Evolutionary conservation across 2,888 invertebrate species (phyloP), one percentile per base, ranked within the genome.

Genomic region (Isoperla grammatica): DNA sequence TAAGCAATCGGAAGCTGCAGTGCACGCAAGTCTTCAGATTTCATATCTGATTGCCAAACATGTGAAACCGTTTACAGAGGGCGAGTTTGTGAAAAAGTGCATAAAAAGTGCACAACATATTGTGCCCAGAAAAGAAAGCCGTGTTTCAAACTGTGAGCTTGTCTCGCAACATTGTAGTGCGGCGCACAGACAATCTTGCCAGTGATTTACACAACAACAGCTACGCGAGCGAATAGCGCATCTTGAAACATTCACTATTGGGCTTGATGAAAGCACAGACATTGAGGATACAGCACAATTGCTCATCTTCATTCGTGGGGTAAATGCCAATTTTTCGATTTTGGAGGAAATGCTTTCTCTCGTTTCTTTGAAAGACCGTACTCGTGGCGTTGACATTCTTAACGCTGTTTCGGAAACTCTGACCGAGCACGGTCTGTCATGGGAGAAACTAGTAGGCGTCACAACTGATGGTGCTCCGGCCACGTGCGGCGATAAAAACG

Each of bases 281-380:
- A 50, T 61, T 43, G 43, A 46, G 45, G 49, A 56, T 56, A 61
- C 58, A 43, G 57, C 57, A 60, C 61, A 62, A 53, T 46, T 61
- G 50, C 56, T 59, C 40, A 57, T 62, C 60, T 64, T 64, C 60
- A 58, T 64, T 62, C 64, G 64, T 48, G 60, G 55, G 49, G 55
- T 59, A 54, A 60, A 62, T 58, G 37, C 40, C 40, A 59, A 64
- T 57, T 56, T 64, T 42, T 57, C 48, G 55, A 39, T 63, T 56
- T 61, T 29, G 40, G 59, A 64, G 63, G 64, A 64, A 57, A 55
- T 63, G 48, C 50, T 61, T 53, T 59, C 60, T 57, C 40, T 63
- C 37, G 48, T 63, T 29, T 57, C 59, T 59, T 56, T 63, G 59
- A 54, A 49, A 50, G 54, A 57, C 48, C 62, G 57, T 42, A 61